Evolutionary conservation across 2,888 invertebrate genomes (phyloP), one percentile per base, ranked within the genome.

Genomic region (Habrosyne pyritoides): DNA sequence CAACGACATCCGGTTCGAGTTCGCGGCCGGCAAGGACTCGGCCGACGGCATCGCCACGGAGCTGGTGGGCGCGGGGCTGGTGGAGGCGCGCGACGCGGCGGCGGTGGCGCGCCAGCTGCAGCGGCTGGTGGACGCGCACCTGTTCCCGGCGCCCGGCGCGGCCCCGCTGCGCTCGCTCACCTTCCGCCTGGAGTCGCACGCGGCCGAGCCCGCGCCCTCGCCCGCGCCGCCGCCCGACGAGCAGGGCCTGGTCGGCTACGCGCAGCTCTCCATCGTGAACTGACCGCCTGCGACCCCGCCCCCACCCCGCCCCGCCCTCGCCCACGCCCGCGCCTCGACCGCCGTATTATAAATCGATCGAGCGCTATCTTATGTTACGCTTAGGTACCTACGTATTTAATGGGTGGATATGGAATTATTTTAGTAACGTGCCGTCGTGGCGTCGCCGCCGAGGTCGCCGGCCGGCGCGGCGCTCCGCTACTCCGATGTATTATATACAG

Each of bases 1-100:
- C 66, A 99, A 99, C 90, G 99, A 99, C 87, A 99, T 99, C 79
- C 95, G 99, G 75, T 99, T 99, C 91, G 99, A 99, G 91, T 99
- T 98, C 91, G 96, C 98, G 48, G 95, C 98, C 42, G 98, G 98
- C 47, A 96, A 97, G 85, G 97, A 98, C 84, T 96, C 97, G 0
- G 95, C 99, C 0, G 99, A 99, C 86, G 99, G 99, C 54, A 99
- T 99, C 72, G 98, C 99, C 14, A 95, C 97, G n/a, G 99, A 99
- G 91, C 93, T 99, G 73, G 99, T 99, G 49, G 98, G 98, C 66
- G 99, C 99, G 52, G 98, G 98, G 47, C 93, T 99, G 59, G 98
- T 99, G 55, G 98, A 98, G 86, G 96, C 95, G 54, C 95, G 96
- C 72, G 99, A 99, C 88, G 95, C 98, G 67, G 94, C 95, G 47